These are phyloP conservation scores for Taenaris catops DNA, from an alignment of 2,888 invertebrate genomes.

Conservation along the genomic window DNA sequence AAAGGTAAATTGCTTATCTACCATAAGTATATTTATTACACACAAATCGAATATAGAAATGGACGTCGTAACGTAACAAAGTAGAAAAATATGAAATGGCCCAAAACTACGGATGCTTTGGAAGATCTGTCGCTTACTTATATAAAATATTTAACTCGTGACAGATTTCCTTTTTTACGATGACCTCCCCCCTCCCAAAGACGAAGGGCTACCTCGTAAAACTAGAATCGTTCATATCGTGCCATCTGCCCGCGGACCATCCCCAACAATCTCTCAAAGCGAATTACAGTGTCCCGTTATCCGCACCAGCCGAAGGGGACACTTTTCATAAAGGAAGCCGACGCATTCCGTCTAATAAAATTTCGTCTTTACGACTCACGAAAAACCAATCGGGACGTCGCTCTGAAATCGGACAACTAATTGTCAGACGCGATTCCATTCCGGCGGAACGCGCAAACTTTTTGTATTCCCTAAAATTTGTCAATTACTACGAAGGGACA, in stretches of 20 bases:
- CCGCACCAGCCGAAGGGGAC: slow-evolving; percentile 42
- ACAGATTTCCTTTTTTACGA: slow-evolving; percentile 18
- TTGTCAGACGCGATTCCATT: slow-evolving; percentile 45
- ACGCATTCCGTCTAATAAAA: slow-evolving; percentile 46
- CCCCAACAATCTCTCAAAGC: slow-evolving; percentile 62
- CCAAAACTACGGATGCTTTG: no score
- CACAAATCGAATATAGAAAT: no score
- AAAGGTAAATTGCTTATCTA: no score
- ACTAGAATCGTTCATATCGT: slow-evolving; percentile 63
- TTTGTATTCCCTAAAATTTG: slow-evolving; percentile 57
- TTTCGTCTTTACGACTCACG: slow-evolving; percentile 43
- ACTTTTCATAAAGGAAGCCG: slow-evolving; percentile 50
- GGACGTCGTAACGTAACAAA: no score
- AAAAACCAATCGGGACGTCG: slow-evolving; percentile 40
- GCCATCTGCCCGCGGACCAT: slow-evolving; percentile 64
- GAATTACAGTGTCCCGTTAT: slow-evolving; percentile 56
- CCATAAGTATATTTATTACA: no score
- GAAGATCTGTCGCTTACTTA: slow-evolving; percentile 5
- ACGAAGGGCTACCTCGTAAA: slow-evolving; percentile 51
- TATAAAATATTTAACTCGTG: slow-evolving; percentile 14
- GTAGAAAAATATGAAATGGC: no score
- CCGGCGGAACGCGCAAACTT: slow-evolving; percentile 32
- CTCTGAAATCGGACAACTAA: slow-evolving; percentile 45
- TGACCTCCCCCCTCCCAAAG: slow-evolving; percentile 13
- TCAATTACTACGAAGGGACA: slow-evolving; percentile 58